A percentile compares a stretch with the other conserved stretches of the same genome.
These are phyloP conservation scores for Chrysodeixis includens DNA, from an alignment of 2,888 invertebrate species.

Conservation along the genomic window DNA sequence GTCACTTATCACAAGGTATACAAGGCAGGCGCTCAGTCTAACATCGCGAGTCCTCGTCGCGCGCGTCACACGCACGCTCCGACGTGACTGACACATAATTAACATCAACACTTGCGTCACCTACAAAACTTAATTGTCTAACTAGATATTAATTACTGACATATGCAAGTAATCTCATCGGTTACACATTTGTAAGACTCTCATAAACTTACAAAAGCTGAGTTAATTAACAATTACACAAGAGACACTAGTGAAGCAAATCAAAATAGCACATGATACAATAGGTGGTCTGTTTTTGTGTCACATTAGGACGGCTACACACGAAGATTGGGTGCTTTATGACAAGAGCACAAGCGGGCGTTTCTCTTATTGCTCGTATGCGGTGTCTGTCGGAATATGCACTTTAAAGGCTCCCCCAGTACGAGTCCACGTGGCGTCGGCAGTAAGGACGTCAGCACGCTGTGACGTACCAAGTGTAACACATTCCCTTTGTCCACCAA, in stretches of 20 bases:
- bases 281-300: constrained; percentile 11
- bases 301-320: constrained; percentile 26
- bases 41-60: neutral
- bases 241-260: neutral
- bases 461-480: neutral
- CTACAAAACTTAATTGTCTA: constrained; percentile 1
- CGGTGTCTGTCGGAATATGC: constrained; percentile 42
- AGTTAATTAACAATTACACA: neutral
- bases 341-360: constrained; percentile 21
- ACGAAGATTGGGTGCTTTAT: constrained; percentile 40
- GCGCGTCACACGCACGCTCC: neutral
- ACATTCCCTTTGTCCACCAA: neutral
- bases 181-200: neutral
- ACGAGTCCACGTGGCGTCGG: constrained; percentile 19
- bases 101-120: neutral
- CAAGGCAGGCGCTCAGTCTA: no score
- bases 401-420: constrained; percentile 40
- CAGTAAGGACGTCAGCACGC: constrained; percentile 15
- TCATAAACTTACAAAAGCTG: neutral
- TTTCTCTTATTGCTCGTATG: constrained; percentile 38
- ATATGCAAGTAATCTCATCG: neutral
- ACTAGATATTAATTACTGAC: neutral
- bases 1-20: no score
- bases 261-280: neutral
- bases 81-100: neutral